These are phyloP conservation scores for Gasteruption jaculator DNA, from an alignment of 2,888 invertebrate genomes.

Conservation along the genomic window DNA sequence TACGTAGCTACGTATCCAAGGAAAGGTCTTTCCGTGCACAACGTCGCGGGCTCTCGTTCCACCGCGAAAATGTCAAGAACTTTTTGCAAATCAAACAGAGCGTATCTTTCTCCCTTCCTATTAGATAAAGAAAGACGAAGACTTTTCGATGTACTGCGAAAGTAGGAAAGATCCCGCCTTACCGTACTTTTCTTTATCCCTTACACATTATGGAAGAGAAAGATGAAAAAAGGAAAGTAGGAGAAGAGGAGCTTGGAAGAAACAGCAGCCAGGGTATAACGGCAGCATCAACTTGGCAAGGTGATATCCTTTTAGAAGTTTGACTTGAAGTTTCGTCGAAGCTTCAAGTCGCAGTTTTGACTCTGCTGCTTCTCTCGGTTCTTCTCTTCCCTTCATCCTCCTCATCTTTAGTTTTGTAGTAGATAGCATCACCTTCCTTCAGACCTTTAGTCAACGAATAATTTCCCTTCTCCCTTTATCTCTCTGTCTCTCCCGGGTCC, in stretches of 20 bases:
- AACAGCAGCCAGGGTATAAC: no score
- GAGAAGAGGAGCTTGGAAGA: conserved; percentile 6
- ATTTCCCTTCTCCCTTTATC: not conserved
- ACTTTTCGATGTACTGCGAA: no score
- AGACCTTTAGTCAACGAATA: conserved; percentile 6
- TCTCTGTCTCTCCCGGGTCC: no score
- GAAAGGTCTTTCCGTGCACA: no score
- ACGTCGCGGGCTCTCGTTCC: no score
- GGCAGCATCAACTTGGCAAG: conserved; percentile 25
- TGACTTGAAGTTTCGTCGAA: conserved; percentile 23
- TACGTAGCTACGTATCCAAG: no score
- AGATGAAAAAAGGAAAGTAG: conserved; percentile 2
- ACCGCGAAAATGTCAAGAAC: no score
- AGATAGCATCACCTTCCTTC: conserved; percentile 4
- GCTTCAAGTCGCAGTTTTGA: not conserved
- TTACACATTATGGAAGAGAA: not conserved
- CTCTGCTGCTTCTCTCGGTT: not conserved
- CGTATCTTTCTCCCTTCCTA: no score
- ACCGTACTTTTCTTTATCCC: no score
- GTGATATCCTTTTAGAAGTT: conserved; percentile 33
- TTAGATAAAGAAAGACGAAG: no score
- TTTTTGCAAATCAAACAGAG: no score
- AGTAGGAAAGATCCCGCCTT: no score
- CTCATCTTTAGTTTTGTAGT: conserved; percentile 4
- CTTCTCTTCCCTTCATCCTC: conserved; percentile 2